A percentile compares a stretch with the other conserved stretches of the same genome.
These are phyloP conservation scores for Drosophila lutescens DNA, from an alignment of 2,888 invertebrate genomes.

Conservation along the genomic window DNA sequence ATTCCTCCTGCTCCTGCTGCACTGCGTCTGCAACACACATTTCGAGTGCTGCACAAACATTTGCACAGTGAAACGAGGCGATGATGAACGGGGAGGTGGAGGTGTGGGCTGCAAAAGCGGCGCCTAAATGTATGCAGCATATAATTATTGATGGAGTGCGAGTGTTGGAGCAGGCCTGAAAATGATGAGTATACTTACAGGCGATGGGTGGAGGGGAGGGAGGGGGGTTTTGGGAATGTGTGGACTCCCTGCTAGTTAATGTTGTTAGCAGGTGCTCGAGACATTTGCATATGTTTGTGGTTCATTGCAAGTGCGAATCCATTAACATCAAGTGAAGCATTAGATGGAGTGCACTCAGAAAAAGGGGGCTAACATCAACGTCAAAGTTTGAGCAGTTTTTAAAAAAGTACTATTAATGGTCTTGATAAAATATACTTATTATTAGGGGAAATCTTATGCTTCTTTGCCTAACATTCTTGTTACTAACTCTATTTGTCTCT, in stretches of 20 bases:
- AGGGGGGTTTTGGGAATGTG: neutral
- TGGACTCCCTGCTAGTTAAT: slow-evolving; percentile 67
- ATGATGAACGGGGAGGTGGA: slow-evolving; percentile 11
- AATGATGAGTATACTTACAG: slow-evolving; percentile 55
- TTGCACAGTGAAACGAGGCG: slow-evolving; percentile 72
- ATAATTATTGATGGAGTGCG: slow-evolving; percentile 77
- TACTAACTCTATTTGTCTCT: no score
- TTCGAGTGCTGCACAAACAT: slow-evolving; percentile 75
- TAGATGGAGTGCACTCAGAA: slow-evolving; percentile 31
- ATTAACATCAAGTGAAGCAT: slow-evolving; percentile 72
- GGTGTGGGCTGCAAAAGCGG: slow-evolving; percentile 13
- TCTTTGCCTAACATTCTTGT: no score
- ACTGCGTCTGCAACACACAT: slow-evolving; percentile 44
- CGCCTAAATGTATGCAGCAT: slow-evolving; percentile 74
- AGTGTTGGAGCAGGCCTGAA: slow-evolving; percentile 47
- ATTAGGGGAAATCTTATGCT: no score
- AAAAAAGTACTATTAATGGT: neutral
- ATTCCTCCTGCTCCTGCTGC: slow-evolving; percentile 5
- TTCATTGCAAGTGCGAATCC: slow-evolving; percentile 79
- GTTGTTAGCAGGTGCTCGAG: slow-evolving; percentile 77
- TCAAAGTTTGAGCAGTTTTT: neutral
- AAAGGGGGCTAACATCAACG: neutral
- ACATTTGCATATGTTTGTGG: slow-evolving; percentile 79
- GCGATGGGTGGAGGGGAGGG: neutral
- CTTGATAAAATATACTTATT: neutral